A percentile compares a stretch with the other conserved stretches of the same genome.
These are phyloP conservation scores for Spisula solida DNA, from an alignment of 2,888 invertebrate genomes.

Conservation along the genomic window DNA sequence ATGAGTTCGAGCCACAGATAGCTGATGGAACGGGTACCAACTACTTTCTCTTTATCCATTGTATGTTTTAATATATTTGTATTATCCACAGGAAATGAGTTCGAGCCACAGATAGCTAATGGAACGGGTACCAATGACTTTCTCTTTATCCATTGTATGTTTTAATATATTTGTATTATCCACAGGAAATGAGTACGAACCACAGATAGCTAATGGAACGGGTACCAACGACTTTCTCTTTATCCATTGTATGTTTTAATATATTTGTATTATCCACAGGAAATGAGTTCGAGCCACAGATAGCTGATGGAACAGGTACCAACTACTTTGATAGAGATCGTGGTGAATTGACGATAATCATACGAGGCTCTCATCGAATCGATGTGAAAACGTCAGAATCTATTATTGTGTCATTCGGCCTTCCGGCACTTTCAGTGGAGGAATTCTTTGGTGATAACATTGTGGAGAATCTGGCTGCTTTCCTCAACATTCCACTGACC, in stretches of 20 bases:
- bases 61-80: too few species aligned
- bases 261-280: constrained; percentile 33
- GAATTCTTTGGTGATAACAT: constrained; percentile 84
- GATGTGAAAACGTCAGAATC: constrained; percentile 74
- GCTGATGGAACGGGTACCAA: too few species aligned
- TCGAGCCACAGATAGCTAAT: too few species aligned
- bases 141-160: too few species aligned
- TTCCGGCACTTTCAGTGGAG: constrained; percentile 79
- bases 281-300: constrained; percentile 57
- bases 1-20: constrained; percentile 56
- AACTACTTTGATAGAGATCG: constrained; percentile 80
- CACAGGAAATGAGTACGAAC: constrained; percentile 61
- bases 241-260: too few species aligned
- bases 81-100: too few species aligned
- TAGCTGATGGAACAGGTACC: constrained; percentile 73
- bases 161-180: too few species aligned
- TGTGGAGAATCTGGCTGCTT: constrained; percentile 81
- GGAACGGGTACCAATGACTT: too few species aligned
- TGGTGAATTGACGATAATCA: constrained; percentile 75
- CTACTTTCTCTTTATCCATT: too few species aligned
- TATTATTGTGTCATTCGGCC: constrained; percentile 76
- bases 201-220: constrained; percentile 60
- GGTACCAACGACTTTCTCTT: constrained; percentile 83
- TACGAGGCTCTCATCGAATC: constrained; percentile 75
- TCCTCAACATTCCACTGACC: constrained; percentile 78